These are phyloP conservation scores for Aplodontia rufa DNA, from an alignment of 2,113 vertebrate species.

Conservation along the genomic window DNA sequence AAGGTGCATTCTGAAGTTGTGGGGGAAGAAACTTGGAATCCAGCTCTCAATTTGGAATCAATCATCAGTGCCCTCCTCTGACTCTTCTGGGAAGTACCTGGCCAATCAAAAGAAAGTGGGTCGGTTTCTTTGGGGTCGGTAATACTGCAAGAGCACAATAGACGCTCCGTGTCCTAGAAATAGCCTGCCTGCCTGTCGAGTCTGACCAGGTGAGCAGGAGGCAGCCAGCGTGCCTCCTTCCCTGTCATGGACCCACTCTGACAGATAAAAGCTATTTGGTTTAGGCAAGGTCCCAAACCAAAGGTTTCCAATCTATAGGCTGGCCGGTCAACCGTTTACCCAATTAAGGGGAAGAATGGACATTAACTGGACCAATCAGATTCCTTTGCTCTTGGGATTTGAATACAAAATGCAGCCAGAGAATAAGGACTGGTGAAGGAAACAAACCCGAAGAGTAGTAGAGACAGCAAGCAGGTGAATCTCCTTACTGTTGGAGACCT, in stretches of 20 bases:
- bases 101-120: background rate
- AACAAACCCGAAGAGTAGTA: background rate
- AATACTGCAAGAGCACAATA: background rate
- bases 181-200: background rate
- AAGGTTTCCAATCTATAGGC: background rate
- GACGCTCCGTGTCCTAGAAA: background rate
- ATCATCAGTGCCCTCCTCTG: background rate
- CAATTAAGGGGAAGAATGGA: background rate
- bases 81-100: background rate
- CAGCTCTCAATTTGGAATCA: background rate
- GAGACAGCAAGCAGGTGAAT: background rate
- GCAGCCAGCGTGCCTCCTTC: background rate
- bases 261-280: background rate
- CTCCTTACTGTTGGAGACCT: background rate
- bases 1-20: background rate
- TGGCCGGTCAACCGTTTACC: background rate
- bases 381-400: background rate
- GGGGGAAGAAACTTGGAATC: background rate
- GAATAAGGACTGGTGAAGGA: background rate
- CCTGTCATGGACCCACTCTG: background rate
- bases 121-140: background rate
- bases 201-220: accelerated
- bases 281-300: accelerated
- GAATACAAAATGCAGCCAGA: background rate
- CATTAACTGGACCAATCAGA: background rate